Evolutionary conservation across 2,113 vertebrate genomes (phyloP), one percentile per base, ranked within the genome.

Genomic region (Phalacrocorax carbo): DNA sequence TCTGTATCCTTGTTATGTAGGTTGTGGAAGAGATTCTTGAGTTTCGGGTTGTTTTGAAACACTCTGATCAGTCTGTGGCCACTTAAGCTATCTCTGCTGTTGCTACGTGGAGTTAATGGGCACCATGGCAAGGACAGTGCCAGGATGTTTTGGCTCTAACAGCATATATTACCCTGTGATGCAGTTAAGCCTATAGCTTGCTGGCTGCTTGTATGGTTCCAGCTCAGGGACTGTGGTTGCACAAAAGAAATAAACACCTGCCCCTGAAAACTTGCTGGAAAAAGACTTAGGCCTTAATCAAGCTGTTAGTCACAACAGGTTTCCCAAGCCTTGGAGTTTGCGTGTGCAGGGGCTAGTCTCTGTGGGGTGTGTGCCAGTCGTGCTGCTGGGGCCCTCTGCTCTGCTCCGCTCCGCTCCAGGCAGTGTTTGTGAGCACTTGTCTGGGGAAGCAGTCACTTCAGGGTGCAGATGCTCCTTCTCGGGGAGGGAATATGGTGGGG

Each of bases 381-480:
- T 32, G 44, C 42, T 80, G 72, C 83, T 46, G 61, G 61, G 60
- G 78, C 34, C 61, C 66, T 87, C 61, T 36, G 51, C 49, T 48
- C 52, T 38, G 38, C 38, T 38, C 38, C 38, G 38, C 38, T 38
- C 38, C 3, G 46, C 68, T 71, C 15, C 17, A 19, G 73, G 66
- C 30, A 68, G 57, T 2, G 2, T 1, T 7, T 5, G 61, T 1
- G 4, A 71, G 10, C 6, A 10, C 34, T 36, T 40, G 13, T 30
- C 27, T 95, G 72, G 83, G 46, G 79, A 86, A 89, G 61, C 21
- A 73, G 57, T 61, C 30, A 1, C 68, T 75, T 5, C 26, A 29
- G 65, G 32, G 61, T 82, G 42, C 40, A 72, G 32, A 15, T 38
- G 62, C 48, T 46, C 32, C 36, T 34, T 69, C 25, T 13, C 15